phyloP scores from a whole-genome alignment of 2,113 vertebrate genomes.

The Grammomys surdaster region DNA sequence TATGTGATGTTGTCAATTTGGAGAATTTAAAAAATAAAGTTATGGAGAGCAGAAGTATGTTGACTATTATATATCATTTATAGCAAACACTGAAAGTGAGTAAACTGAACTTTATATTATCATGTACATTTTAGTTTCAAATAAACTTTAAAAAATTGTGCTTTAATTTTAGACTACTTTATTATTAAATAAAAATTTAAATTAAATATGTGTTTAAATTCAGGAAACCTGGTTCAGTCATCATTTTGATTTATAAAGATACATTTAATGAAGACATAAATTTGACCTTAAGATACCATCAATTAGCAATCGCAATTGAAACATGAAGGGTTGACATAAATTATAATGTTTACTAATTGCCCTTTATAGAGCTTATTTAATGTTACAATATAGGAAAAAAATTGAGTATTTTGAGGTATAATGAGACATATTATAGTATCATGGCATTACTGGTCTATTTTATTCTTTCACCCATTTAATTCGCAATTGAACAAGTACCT shows the following conservation, averaged over 20 bases:
- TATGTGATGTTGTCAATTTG: neutral
- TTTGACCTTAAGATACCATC: neutral
- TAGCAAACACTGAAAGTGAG: neutral
- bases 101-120: neutral
- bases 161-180: neutral
- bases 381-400: neutral
- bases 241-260: neutral
- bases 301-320: neutral
- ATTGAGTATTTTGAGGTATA: neutral
- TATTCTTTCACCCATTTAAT: neutral
- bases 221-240: neutral
- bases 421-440: neutral
- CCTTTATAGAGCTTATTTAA: neutral
- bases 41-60: too few species aligned
- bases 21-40: neutral
- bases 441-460: neutral
- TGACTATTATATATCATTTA: neutral
- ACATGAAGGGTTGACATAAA: neutral
- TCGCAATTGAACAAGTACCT: neutral
- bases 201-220: neutral
- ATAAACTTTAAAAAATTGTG: neutral
- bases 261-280: neutral
- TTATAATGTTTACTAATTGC: neutral
- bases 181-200: neutral
- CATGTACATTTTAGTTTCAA: neutral